These are phyloP conservation scores for Leptinotarsa haldemani DNA, from an alignment of 2,888 invertebrate species.

Conservation along the genomic window DNA sequence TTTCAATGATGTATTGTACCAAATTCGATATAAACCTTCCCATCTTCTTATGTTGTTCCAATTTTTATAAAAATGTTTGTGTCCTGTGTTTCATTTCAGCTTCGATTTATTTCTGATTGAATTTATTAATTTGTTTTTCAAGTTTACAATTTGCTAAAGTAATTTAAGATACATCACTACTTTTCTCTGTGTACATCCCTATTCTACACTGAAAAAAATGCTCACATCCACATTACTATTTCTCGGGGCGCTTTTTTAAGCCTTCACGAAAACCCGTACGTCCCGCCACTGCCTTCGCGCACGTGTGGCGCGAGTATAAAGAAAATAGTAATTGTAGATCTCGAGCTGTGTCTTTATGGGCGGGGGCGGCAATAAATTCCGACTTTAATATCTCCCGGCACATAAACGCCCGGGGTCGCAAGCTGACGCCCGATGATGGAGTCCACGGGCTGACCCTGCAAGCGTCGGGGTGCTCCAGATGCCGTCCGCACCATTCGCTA, in stretches of 20 bases:
- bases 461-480: constrained; percentile 38
- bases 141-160: too few species aligned
- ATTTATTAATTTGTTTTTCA: too few species aligned
- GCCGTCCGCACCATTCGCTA: constrained; percentile 45
- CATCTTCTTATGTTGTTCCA: too few species aligned
- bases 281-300: constrained; percentile 34
- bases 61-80: too few species aligned
- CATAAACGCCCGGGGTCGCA: constrained; percentile 64
- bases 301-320: constrained; percentile 55
- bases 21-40: too few species aligned
- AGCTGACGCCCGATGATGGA: constrained; percentile 65
- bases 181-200: too few species aligned
- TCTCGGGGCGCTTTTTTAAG: not conserved
- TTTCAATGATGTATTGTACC: too few species aligned
- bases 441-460: constrained; percentile 60
- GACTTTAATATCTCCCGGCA: constrained; percentile 65
- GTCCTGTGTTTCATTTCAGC: too few species aligned
- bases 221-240: not conserved
- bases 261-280: not conserved
- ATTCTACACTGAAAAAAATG: too few species aligned
- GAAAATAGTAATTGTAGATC: constrained; percentile 60
- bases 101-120: too few species aligned
- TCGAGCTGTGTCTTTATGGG: constrained; percentile 57
- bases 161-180: too few species aligned
- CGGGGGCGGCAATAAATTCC: constrained; percentile 63